These are phyloP conservation scores for Amphipyra tragopoginis DNA, from an alignment of 2,888 invertebrate genomes.

Conservation along the genomic window DNA sequence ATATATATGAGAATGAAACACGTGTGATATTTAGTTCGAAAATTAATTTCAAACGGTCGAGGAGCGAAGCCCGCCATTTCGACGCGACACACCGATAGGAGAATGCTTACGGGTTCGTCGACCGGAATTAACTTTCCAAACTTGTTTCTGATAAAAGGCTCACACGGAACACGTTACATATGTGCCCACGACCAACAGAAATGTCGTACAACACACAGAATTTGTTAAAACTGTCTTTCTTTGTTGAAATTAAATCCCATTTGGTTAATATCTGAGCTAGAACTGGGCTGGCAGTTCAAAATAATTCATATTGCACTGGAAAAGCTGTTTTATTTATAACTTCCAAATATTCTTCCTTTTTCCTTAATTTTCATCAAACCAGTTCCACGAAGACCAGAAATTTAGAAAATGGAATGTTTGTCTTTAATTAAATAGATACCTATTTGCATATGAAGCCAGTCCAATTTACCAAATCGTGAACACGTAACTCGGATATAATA, in stretches of 20 bases:
- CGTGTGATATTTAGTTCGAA: slow-evolving; percentile 40
- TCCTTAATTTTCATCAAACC: no score
- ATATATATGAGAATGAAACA: slow-evolving; percentile 31
- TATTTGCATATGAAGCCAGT: no score
- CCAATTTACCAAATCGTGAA: no score
- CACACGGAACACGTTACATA: slow-evolving; percentile 68
- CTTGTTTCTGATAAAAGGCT: slow-evolving; percentile 80
- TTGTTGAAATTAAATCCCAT: slow-evolving; percentile 16
- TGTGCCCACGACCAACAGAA: slow-evolving; percentile 56
- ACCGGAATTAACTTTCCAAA: slow-evolving; percentile 85
- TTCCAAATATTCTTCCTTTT: no score
- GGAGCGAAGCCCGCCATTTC: slow-evolving; percentile 48
- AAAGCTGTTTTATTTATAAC: no score
- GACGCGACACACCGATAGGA: slow-evolving; percentile 71
- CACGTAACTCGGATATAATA: no score
- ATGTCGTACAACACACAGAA: slow-evolving; percentile 51
- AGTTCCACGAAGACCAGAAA: no score
- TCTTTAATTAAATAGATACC: no score
- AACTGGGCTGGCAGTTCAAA: background rate
- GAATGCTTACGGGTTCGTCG: slow-evolving; percentile 78
- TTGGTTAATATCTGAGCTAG: background rate
- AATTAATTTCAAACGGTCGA: slow-evolving; percentile 48
- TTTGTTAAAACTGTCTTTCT: slow-evolving; percentile 35
- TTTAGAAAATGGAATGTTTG: no score
- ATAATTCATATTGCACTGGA: no score